Evolutionary conservation across 2,797 vertebrate genomes (phyloP), one percentile per base, ranked within the genome.

Genomic region (Austrolebias charrua): DNA sequence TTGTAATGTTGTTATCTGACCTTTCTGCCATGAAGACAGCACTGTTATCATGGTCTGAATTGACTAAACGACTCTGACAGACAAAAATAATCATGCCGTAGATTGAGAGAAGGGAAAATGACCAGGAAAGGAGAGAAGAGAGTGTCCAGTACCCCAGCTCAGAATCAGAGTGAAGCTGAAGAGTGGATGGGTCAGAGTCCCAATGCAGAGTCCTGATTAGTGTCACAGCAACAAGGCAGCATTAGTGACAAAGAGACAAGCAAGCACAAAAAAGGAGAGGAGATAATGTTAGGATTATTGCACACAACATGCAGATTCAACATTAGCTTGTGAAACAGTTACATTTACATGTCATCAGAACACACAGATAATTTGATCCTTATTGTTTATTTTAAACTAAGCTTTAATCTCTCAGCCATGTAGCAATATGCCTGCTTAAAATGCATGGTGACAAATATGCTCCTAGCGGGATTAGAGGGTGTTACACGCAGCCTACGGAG

Each of bases 181-280:
- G 95, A 91, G 96, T 95, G 90, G 97, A 98, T 81, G 96, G 97
- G 92, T 99, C 97, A 95, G 96, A 97, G 93, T 99, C 97, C 97
- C 98, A 99, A 85, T 98, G 97, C 90, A 99, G 96, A 93, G 95
- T 98, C 98, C 97, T 98, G 95, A 93, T 92, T 94, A 95, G 95
- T 95, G 94, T 93, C 93, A 92, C 92, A 89, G 92, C 94, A 95
- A 94, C 92, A 94, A 94, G 91, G 95, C 93, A 93, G 93, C 93
- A 92, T 97, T 96, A 98, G 94, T 94, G 91, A 94, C 92, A 94
- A 91, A 89, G 38, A 85, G 90, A 84, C 63, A 76, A 66, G 74
- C 73, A 45, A 75, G 80, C 73, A 86, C 56, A 86, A 81, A 85
- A 73, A 80, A 84, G 66, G 80, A 90, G 69, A 88, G 65, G 73